These are phyloP conservation scores for Zosterops japonicus DNA, from an alignment of 2,113 vertebrate species.

Conservation along the genomic window DNA sequence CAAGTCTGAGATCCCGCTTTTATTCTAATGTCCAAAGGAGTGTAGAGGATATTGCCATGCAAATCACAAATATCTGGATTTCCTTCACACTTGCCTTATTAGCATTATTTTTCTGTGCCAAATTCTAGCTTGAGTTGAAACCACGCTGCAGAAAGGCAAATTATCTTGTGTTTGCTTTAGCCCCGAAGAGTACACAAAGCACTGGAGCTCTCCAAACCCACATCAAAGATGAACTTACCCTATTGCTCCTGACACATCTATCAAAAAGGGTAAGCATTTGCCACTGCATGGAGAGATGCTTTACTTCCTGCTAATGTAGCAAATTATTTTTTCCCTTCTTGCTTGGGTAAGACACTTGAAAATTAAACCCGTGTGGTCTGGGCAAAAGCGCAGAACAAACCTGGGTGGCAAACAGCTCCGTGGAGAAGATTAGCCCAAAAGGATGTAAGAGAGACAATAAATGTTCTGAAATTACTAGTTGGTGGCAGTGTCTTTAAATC, in stretches of 20 bases:
- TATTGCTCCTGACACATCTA: background rate
- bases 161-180: constrained; percentile 36
- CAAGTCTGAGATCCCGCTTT: background rate
- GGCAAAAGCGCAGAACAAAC: constrained; percentile 10
- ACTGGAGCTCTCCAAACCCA: constrained; percentile 45
- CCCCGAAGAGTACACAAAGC: background rate
- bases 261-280: constrained; percentile 1
- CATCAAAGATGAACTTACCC: constrained; percentile 30
- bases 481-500: background rate
- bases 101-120: background rate
- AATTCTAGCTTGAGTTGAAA: background rate
- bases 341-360: constrained; percentile 2
- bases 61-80: background rate
- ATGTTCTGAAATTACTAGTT: background rate
- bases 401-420: background rate
- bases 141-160: constrained; percentile 27
- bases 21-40: background rate
- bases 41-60: background rate
- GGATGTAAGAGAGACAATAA: background rate
- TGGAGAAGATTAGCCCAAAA: background rate
- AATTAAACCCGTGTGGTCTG: background rate
- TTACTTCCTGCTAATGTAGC: background rate
- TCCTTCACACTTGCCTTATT: background rate
- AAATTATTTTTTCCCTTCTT: constrained; percentile 2
- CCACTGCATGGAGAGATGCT: background rate